Evolutionary conservation across 2,888 invertebrate genomes (phyloP).

Genomic region (Pyrrhosoma nymphula): DNA sequence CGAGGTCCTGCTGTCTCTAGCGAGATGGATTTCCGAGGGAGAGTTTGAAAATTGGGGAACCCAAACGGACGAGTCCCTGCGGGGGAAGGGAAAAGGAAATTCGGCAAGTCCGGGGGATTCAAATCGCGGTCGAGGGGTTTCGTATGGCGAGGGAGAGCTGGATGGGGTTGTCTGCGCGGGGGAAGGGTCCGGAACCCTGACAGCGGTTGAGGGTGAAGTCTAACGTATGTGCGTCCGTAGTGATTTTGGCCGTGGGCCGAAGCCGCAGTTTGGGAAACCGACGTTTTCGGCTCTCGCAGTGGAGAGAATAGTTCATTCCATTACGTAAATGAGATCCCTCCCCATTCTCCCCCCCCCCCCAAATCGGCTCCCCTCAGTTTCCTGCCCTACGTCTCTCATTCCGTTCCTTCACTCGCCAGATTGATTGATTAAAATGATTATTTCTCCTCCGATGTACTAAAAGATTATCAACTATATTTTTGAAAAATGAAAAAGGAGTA

Average conservation of each 20-base stretch:
- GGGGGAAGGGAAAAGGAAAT: not conserved
- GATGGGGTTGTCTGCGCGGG: not conserved
- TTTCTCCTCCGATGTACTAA: not conserved
- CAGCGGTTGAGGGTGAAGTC: constrained; percentile 6
- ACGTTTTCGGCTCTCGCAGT: not conserved
- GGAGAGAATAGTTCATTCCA: constrained; percentile 55
- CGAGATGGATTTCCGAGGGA: not conserved
- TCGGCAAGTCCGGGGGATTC: not conserved
- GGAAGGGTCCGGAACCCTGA: not conserved
- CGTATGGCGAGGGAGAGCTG: not conserved
- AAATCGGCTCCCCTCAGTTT: not conserved
- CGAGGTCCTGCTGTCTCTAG: not conserved
- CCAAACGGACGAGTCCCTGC: not conserved
- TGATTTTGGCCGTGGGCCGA: constrained; percentile 18
- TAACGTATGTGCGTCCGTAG: constrained; percentile 23
- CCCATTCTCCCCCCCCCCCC: too few species aligned
- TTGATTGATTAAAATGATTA: too few species aligned
- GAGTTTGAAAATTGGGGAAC: not conserved
- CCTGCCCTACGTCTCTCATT: not conserved
- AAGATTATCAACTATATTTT: too few species aligned
- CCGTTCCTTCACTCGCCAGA: not conserved
- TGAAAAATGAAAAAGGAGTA: too few species aligned
- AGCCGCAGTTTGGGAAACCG: constrained; percentile 4
- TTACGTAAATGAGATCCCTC: constrained; percentile 60
- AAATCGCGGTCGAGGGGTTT: constrained; percentile 17